A percentile compares a stretch with the other conserved stretches of the same genome.
Conservation (phyloP, 2,113 vertebrate species). For the Apodemus speciosus region DNA sequence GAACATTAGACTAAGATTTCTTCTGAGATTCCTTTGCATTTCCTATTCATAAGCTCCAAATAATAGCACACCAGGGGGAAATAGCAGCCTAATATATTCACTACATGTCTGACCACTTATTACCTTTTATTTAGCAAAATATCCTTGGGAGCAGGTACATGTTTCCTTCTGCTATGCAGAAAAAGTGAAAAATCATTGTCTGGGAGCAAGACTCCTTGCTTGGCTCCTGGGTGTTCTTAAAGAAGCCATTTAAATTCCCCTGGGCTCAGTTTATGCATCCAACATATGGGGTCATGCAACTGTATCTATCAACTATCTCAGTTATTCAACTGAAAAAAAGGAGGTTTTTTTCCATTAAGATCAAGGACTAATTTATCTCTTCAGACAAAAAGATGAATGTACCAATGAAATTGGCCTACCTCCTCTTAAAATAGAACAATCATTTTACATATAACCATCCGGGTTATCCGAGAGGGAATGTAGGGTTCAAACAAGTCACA, state of each 20-base stretch:
- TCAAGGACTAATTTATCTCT: constrained; percentile 22
- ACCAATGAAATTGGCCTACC: neutral
- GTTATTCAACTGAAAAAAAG: neutral
- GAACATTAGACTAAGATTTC: constrained; percentile 62
- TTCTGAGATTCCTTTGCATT: constrained; percentile 65
- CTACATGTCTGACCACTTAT: constrained; percentile 50
- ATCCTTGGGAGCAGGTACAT: constrained; percentile 27
- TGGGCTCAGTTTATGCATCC: constrained; percentile 17
- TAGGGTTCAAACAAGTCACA: neutral
- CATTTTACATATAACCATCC: neutral
- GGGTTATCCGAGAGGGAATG: neutral
- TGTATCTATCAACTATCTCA: neutral
- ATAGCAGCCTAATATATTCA: constrained; percentile 27
- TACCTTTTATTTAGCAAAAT: constrained; percentile 63
- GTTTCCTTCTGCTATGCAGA: constrained; percentile 9
- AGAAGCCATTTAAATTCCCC: constrained; percentile 39
- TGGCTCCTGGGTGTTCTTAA: constrained; percentile 6
- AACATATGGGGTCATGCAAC: neutral
- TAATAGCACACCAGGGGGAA: constrained; percentile 61
- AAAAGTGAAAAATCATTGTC: constrained; percentile 55
- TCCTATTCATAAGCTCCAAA: constrained; percentile 68
- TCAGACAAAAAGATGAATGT: constrained; percentile 14
- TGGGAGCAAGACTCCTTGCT: neutral
- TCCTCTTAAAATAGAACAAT: neutral
- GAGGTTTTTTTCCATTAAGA: neutral